These are phyloP conservation scores for Montipora sp. DNA, from an alignment of 64 coral and sea anemone species.

Conservation along the genomic window DNA sequence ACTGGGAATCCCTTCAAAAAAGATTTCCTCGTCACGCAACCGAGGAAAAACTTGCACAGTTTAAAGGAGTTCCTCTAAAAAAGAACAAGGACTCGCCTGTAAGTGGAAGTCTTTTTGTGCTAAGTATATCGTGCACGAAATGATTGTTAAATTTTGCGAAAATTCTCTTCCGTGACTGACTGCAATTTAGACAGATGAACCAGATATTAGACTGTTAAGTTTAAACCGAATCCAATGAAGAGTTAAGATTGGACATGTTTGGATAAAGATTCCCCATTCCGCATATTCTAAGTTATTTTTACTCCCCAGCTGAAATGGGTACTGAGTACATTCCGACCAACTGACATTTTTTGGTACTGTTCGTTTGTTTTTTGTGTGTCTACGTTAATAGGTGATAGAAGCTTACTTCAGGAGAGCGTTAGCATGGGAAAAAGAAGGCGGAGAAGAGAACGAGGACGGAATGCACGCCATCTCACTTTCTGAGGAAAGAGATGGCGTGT, in stretches of 20 bases:
- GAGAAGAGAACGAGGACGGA: neutral
- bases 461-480: neutral
- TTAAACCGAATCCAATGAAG: neutral
- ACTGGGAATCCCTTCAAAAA: constrained; percentile 37
- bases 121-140: neutral
- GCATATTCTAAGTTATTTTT: no score
- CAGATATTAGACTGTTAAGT: neutral
- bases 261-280: neutral
- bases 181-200: no score
- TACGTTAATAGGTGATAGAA: neutral
- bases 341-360: no score
- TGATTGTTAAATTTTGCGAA: neutral
- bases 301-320: no score
- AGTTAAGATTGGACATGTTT: neutral
- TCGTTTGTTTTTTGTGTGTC: neutral
- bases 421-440: constrained; percentile 8
- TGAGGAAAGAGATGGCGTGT: neutral
- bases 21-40: constrained; percentile 35
- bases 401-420: neutral
- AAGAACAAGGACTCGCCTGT: neutral
- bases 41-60: constrained; percentile 64
- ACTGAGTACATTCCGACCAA: no score
- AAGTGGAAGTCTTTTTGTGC: neutral
- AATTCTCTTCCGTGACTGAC: no score
- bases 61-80: constrained; percentile 16